Evolutionary conservation across 2,888 invertebrate species (phyloP).

Genomic region (Rotaria socialis): DNA sequence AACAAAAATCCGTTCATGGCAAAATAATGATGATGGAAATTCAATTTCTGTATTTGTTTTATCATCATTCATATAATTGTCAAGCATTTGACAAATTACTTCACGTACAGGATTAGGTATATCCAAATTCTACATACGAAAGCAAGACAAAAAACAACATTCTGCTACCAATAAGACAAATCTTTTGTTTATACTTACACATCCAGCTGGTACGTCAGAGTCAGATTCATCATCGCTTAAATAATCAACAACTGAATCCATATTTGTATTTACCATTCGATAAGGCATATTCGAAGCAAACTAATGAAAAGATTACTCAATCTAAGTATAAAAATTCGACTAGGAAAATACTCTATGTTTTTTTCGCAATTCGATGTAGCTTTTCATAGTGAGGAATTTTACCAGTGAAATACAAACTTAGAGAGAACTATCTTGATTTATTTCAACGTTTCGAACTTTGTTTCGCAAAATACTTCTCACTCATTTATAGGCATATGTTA

Average conservation of each 20-base stretch:
- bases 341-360: too few relatives aligned
- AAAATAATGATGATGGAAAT: conserved; percentile 37
- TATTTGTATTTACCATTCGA: background rate
- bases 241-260: background rate
- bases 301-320: background rate
- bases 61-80: background rate
- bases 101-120: background rate
- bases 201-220: background rate
- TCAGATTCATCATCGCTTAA: conserved; percentile 37
- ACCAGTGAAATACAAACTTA: too few relatives aligned
- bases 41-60: background rate
- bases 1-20: conserved; percentile 8
- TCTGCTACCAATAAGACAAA: too few relatives aligned
- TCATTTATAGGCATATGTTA: too few relatives aligned
- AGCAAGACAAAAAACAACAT: too few relatives aligned
- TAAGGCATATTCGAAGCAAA: background rate
- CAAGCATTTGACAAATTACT: conserved; percentile 4
- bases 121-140: background rate
- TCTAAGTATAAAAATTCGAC: too few relatives aligned
- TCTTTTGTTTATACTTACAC: background rate
- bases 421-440: too few relatives aligned
- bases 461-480: too few relatives aligned
- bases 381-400: too few relatives aligned
- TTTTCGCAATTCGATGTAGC: too few relatives aligned
- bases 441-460: too few relatives aligned